A percentile compares a stretch with the other conserved stretches of the same genome.
Evolutionary conservation across 2,113 vertebrate genomes (phyloP).

Genomic region (Malaclemys terrapin): DNA sequence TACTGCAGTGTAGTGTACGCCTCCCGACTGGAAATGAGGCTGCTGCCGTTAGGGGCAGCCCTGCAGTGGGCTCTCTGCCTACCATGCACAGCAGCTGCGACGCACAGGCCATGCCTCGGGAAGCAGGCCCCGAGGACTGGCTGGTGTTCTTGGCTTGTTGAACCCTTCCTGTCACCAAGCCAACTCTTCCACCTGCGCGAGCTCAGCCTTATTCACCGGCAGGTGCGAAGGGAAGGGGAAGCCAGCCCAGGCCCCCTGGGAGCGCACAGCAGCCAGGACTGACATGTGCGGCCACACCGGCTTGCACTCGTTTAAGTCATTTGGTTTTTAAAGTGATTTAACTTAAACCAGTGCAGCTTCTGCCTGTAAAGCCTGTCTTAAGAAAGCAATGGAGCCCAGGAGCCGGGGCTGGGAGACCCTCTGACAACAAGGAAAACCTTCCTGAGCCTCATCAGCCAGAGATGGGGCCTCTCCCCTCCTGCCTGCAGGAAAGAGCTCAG

Average conservation of each 20-base stretch:
- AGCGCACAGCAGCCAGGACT: background rate
- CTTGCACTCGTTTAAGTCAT: background rate
- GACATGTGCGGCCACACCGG: fast-evolving
- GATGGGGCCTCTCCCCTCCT: fast-evolving
- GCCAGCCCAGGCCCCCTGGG: background rate
- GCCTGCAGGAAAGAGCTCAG: fast-evolving
- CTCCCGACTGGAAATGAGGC: background rate
- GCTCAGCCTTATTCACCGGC: background rate
- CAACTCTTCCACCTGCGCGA: background rate
- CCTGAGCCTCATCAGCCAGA: background rate
- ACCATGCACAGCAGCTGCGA: background rate
- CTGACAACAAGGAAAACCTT: background rate
- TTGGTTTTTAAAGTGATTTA: background rate
- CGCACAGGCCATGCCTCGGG: background rate
- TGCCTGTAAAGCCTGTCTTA: conserved; percentile 27
- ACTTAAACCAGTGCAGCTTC: conserved; percentile 40
- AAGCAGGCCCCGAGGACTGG: background rate
- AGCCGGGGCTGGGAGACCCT: background rate
- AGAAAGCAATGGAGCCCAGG: background rate
- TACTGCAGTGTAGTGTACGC: background rate
- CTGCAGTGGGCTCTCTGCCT: background rate
- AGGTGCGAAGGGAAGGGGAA: background rate
- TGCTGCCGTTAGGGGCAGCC: background rate
- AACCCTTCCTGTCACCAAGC: background rate
- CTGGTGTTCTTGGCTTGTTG: background rate